Evolutionary conservation across 2,888 invertebrate genomes (phyloP).

Genomic region (Hemicrepidius hirtus): DNA sequence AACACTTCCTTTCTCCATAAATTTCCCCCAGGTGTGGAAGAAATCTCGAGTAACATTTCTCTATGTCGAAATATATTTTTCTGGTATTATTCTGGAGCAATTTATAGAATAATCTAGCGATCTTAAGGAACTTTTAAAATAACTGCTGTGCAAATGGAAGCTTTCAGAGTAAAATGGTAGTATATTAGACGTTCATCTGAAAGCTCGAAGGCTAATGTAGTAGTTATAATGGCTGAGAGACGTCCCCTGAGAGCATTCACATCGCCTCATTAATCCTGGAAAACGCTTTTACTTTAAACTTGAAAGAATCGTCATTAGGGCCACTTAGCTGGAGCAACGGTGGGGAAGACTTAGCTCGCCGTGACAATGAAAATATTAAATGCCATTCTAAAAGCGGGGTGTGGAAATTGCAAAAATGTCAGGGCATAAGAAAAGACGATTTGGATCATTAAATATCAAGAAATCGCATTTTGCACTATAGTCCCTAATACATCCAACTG

Average conservation of each 20-base stretch:
- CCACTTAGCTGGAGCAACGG: slow-evolving; percentile 47
- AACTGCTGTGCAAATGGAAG: slow-evolving; percentile 36
- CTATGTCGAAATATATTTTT: slow-evolving; percentile 30
- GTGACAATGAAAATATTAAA: slow-evolving; percentile 44
- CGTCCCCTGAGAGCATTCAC: slow-evolving; percentile 56
- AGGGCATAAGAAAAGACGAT: slow-evolving; percentile 11
- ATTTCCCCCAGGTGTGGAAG: slow-evolving; percentile 23
- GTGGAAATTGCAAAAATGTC: slow-evolving; percentile 25
- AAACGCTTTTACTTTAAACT: slow-evolving; percentile 59
- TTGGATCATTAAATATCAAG: not conserved
- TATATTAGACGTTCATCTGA: slow-evolving; percentile 52
- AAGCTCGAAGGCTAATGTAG: slow-evolving; percentile 55
- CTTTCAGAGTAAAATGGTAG: slow-evolving; percentile 35
- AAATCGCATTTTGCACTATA: not conserved
- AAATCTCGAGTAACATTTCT: slow-evolving; percentile 34
- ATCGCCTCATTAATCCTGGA: slow-evolving; percentile 60
- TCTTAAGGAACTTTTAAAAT: slow-evolving; percentile 45
- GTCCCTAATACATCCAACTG: too few relatives aligned
- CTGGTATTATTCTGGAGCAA: slow-evolving; percentile 20
- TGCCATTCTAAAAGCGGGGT: slow-evolving; percentile 19
- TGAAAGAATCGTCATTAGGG: slow-evolving; percentile 56
- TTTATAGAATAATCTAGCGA: slow-evolving; percentile 36
- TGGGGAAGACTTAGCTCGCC: slow-evolving; percentile 32
- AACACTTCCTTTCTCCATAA: slow-evolving; percentile 27
- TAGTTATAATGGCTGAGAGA: slow-evolving; percentile 55